Conservation (phyloP, 1,140 invertebrate genomes). For the Agrilus planipennis region DNA sequence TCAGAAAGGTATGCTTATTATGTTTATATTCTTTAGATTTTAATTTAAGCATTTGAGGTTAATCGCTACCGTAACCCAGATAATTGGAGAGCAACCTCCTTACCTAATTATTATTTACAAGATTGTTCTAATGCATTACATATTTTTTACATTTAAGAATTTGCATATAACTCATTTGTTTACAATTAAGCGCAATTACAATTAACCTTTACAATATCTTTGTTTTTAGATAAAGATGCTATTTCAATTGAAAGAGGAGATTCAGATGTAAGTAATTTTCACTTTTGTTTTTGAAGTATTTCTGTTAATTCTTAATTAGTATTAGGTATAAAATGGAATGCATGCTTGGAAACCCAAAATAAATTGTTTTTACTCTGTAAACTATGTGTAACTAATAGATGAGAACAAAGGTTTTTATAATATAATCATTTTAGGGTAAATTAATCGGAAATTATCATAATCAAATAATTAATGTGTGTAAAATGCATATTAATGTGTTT, state of each 20-base stretch:
- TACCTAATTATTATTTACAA: background rate
- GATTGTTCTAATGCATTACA: background rate
- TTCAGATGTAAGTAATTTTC: slow-evolving; percentile 5
- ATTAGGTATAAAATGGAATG: too few species aligned
- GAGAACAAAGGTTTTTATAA: too few species aligned
- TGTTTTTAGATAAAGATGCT: slow-evolving; percentile 6
- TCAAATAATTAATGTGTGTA: too few species aligned
- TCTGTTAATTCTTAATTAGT: slow-evolving; percentile 1
- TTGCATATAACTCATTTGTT: background rate
- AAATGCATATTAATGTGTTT: background rate
- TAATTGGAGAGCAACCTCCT: background rate
- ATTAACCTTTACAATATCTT: slow-evolving; percentile 1
- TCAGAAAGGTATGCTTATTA: background rate
- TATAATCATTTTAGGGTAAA: too few species aligned
- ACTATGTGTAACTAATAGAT: too few species aligned
- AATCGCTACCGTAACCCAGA: too few species aligned
- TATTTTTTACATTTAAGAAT: background rate
- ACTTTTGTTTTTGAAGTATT: background rate
- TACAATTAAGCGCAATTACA: background rate
- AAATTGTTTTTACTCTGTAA: too few species aligned
- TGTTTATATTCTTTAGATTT: background rate
- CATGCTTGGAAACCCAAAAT: too few species aligned
- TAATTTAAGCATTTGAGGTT: too few species aligned
- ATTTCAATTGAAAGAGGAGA: background rate
- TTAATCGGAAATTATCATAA: too few species aligned